Evolutionary conservation across 2,888 invertebrate genomes (phyloP).

Genomic region (Mesorhabditis sp.): DNA sequence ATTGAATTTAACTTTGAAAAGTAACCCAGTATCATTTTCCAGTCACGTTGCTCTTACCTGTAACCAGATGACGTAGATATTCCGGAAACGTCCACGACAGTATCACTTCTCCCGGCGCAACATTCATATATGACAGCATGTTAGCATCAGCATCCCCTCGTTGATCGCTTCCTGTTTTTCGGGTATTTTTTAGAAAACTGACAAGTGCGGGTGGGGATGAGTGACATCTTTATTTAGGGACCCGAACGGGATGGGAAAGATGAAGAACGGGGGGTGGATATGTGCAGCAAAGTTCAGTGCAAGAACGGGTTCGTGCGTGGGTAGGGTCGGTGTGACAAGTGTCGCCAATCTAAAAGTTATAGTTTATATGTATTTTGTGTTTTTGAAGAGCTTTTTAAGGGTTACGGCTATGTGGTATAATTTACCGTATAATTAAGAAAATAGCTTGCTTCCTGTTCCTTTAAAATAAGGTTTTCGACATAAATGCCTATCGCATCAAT

Average conservation of each 20-base stretch:
- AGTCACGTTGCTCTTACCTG: constrained; percentile 24
- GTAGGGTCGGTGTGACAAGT: neutral
- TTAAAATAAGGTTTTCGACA: too few relatives aligned
- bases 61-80: constrained; percentile 34
- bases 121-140: constrained; percentile 44
- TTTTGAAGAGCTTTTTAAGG: neutral
- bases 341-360: neutral
- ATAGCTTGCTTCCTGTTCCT: too few relatives aligned
- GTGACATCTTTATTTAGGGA: too few relatives aligned
- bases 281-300: neutral
- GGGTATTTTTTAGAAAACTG: neutral
- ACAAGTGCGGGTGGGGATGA: too few relatives aligned
- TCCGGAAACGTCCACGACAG: constrained; percentile 46
- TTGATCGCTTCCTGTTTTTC: constrained; percentile 11
- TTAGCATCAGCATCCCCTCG: constrained; percentile 32
- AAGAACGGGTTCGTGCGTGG: neutral
- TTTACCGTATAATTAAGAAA: too few relatives aligned
- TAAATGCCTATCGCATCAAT: too few relatives aligned
- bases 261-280: neutral
- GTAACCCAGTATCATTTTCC: constrained; percentile 12
- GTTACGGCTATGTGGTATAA: too few relatives aligned
- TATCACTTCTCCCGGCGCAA: constrained; percentile 43
- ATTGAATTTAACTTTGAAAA: constrained; percentile 7
- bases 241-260: too few relatives aligned
- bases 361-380: neutral